Evolutionary conservation across 2,113 vertebrate genomes (phyloP).

Genomic region (Corydoras sp.): DNA sequence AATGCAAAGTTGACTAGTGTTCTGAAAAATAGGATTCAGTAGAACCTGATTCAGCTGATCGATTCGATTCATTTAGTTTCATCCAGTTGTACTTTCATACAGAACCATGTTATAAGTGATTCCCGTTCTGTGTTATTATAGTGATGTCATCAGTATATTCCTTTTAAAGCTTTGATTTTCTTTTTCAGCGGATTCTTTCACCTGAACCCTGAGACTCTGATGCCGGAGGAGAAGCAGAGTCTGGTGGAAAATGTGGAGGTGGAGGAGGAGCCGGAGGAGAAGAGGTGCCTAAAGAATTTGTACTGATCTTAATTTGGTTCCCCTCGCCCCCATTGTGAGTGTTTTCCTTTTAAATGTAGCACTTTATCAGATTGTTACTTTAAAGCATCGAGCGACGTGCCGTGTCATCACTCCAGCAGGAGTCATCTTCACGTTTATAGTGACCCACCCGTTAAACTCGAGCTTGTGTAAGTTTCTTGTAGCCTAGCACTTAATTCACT

Average conservation of each 20-base stretch:
- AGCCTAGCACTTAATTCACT: too few species aligned
- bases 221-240: slow-evolving; percentile 62
- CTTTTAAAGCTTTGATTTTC: not conserved
- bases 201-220: slow-evolving; percentile 55
- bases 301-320: slow-evolving; percentile 1
- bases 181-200: slow-evolving; percentile 56
- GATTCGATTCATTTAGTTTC: too few species aligned
- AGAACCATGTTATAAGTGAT: too few species aligned
- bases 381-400: not conserved
- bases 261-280: slow-evolving; percentile 45
- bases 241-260: slow-evolving; percentile 59
- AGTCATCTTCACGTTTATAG: too few species aligned
- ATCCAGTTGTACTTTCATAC: too few species aligned
- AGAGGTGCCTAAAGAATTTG: slow-evolving; percentile 40
- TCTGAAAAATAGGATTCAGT: too few species aligned
- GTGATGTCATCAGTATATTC: too few species aligned
- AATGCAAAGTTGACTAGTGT: too few species aligned
- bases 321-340: not conserved
- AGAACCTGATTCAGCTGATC: too few species aligned
- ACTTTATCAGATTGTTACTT: slow-evolving; percentile 22
- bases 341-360: slow-evolving; percentile 27
- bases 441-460: too few species aligned
- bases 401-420: not conserved
- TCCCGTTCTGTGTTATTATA: too few species aligned
- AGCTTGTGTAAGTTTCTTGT: too few species aligned